Base-by-base conservation (phyloP, 1,140 invertebrate genomes). In the Cherax quadricarinatus region DNA sequence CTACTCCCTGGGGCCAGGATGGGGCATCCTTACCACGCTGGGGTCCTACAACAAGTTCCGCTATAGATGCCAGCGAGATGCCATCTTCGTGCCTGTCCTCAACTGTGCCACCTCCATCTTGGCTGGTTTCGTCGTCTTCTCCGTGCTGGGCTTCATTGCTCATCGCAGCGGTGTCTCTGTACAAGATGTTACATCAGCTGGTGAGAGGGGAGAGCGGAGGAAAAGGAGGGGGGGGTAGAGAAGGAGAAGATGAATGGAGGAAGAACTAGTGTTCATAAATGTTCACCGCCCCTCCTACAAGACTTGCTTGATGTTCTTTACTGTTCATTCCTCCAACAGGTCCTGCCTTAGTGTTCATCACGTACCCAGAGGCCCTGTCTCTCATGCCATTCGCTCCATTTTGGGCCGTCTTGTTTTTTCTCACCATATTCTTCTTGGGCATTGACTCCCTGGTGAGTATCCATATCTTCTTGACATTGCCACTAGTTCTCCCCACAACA, bases 1-100 rank as follows among this genome's bases (percentile, higher is more conserved):
- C 95, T 98, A 98, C 94, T 97, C 97, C 0, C 94, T 98, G 48
- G 97, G 97, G 94, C 97, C 97, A 3, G 97, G 97, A 10, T 98
- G 97, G 97, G 98, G 98, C 91, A 97, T 97, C 75, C 95, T 97
- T 12, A 97, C 97, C 48, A 97, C 97, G 5, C 95, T 97, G 24
- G 97, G 97, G 48, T 97, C 97, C 6, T 97, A 97, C 94, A 97
- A 97, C 95, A 97, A 97, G 94, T 93, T 92, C 93, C 78, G 85
- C 4, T 90, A 91, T 73, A 93, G 79, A 48, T 89, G 87, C 57
- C 73, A 93, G 51, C 81, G 89, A 7, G 91, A 94, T 60, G 94
- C 94, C 60, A n/a, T 94, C 24, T 24, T 93, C 51, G 91, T 94
- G 30, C 92, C 94, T 4, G 18, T 93, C 7, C 80, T 94, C 14